Evolutionary conservation across 2,113 vertebrate species (phyloP).

Genomic region (Myanophis thanlyinensis): DNA sequence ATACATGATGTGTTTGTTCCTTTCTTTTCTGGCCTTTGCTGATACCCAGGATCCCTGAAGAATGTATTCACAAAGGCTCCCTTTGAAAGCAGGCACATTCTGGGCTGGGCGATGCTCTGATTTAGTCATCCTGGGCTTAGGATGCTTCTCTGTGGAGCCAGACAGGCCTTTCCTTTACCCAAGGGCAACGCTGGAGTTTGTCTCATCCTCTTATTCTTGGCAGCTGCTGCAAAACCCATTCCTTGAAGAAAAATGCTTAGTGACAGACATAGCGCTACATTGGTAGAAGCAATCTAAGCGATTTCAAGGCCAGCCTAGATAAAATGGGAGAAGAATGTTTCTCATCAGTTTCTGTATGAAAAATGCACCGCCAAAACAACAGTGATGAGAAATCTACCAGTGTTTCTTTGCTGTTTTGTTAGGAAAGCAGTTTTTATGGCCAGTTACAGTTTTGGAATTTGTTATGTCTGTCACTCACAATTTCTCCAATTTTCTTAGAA

Average conservation of each 20-base stretch:
- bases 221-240: neutral
- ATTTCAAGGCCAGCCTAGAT: neutral
- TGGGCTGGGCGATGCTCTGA: neutral
- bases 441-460: neutral
- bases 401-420: neutral
- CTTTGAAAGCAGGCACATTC: neutral
- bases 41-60: neutral
- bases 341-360: neutral
- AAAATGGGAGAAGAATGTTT: neutral
- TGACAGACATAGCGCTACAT: neutral
- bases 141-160: neutral
- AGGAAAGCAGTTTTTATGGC: neutral
- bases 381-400: neutral
- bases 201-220: neutral
- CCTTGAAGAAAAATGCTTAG: neutral
- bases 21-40: neutral
- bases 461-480: neutral
- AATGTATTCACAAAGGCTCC: neutral
- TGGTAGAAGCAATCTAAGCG: neutral
- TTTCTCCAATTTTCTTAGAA: neutral
- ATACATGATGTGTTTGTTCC: neutral
- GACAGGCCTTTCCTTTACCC: neutral
- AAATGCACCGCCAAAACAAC: neutral
- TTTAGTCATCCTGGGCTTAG: neutral
- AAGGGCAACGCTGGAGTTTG: neutral